These are phyloP conservation scores for Mythimna ferrago DNA, from an alignment of 2,888 invertebrate genomes.

Conservation along the genomic window DNA sequence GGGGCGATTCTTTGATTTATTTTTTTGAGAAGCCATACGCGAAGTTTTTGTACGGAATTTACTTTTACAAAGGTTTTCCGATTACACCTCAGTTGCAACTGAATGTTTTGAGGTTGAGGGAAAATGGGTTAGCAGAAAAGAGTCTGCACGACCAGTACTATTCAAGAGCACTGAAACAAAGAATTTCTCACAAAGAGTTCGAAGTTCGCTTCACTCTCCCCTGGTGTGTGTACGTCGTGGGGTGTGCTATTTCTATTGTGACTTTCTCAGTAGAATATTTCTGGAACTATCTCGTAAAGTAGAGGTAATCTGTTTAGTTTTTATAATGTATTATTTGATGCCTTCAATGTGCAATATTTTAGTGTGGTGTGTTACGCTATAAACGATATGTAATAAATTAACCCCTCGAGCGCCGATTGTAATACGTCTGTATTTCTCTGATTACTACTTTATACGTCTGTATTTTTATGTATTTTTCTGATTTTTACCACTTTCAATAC, in stretches of 20 bases:
- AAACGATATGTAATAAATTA: no score
- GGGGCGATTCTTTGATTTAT: slow-evolving; percentile 48
- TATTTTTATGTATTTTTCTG: no score
- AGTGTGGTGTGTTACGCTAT: no score
- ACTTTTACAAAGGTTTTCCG: slow-evolving; percentile 61
- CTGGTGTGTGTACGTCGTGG: slow-evolving; percentile 52
- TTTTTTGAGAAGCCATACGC: slow-evolving; percentile 45
- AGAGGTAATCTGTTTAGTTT: not conserved
- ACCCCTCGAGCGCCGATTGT: no score
- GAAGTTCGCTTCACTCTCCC: slow-evolving; percentile 53
- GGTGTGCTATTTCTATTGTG: slow-evolving; percentile 41
- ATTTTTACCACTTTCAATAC: no score
- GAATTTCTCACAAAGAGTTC: slow-evolving; percentile 39
- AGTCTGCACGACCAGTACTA: slow-evolving; percentile 42
- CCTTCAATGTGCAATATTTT: no score
- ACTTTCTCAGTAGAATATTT: slow-evolving; percentile 54
- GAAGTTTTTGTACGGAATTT: slow-evolving; percentile 31
- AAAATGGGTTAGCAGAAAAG: slow-evolving; percentile 54
- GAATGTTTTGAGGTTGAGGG: slow-evolving; percentile 49
- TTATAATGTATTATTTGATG: not conserved
- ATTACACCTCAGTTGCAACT: slow-evolving; percentile 26
- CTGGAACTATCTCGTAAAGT: slow-evolving; percentile 4
- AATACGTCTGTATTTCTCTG: no score
- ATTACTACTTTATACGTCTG: no score
- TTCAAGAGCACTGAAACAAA: slow-evolving; percentile 36